Evolutionary conservation across 2,888 invertebrate species (phyloP), one percentile per base, ranked within the genome.

Genomic region (Steinernema carpocapsae): DNA sequence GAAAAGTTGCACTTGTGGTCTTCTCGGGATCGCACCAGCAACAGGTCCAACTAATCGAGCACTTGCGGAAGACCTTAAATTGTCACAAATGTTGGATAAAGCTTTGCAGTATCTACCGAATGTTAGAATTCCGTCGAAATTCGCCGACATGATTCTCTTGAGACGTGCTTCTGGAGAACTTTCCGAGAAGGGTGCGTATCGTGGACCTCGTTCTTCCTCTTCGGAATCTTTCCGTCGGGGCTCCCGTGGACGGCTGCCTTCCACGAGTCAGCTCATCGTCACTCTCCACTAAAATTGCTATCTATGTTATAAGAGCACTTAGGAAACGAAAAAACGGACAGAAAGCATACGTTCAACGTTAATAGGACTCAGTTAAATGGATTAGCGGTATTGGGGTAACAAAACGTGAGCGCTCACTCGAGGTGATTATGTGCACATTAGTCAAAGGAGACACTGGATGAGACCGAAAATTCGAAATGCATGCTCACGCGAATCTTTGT

Each of bases 131-230:
- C 32, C 64, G 24, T 37, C 64, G 24, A 29, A 64, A 64, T 29
- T 64, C 64, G 4, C 64, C 64, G 17, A 64, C 2, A 17, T 76
- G 74, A 17, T 83, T 74, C 48, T 86, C 85, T 75, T 86, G 86
- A 3, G 85, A 85, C 29, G 82, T 83, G 45, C 83, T 82, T 0
- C 86, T 73, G 0, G 85, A 82, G 29, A 86, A 78, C 48, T 83
- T 82, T 48, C 83, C 84, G 78, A 87, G 81, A 56, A 87, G 78
- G 76, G 84, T 85, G 22, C 86, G 77, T 32, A 87, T 74, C 2
- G 87, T 87, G 4, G 86, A 84, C 2, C 87, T 77, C 22, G 87
- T 85, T 26, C 85, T 76, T 32, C 87, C 87, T 14, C 86, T 76
- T 17, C 81, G 79, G 52, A 85, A 81, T 37, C 72, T 76, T 12